These are phyloP conservation scores for Hedya salicella DNA, from an alignment of 2,888 invertebrate species.

Conservation along the genomic window DNA sequence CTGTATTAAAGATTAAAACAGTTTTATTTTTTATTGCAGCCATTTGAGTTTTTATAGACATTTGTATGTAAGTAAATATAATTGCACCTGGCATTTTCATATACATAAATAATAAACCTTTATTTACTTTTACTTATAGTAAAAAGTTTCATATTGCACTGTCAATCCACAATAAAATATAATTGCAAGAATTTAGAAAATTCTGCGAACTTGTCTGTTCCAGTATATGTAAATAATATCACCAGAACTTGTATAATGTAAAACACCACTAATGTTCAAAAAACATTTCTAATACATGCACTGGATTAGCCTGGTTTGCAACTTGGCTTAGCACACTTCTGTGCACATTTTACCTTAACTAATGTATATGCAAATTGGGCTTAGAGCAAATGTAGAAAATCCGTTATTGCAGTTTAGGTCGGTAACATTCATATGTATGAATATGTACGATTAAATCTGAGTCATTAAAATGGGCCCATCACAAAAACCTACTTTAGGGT, in stretches of 20 bases:
- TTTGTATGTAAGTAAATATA: conserved; percentile 50
- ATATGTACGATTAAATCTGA: conserved; percentile 24
- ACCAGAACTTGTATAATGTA: conserved; percentile 39
- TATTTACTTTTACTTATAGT: conserved; percentile 76
- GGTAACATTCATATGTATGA: conserved; percentile 30
- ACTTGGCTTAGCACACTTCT: conserved; percentile 38
- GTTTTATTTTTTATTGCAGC: conserved; percentile 52
- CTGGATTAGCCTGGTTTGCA: conserved; percentile 30
- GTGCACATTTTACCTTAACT: conserved; percentile 33
- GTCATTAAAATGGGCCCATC: conserved; percentile 20
- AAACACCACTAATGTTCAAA: conserved; percentile 28
- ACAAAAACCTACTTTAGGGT: conserved; percentile 21
- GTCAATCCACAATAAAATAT: conserved; percentile 65
- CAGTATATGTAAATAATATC: conserved; percentile 40
- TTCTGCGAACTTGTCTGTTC: conserved; percentile 46
- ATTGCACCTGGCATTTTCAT: conserved; percentile 72
- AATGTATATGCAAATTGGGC: conserved; percentile 34
- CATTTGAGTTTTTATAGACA: conserved; percentile 47
- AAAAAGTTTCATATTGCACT: conserved; percentile 81
- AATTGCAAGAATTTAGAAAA: conserved; percentile 59
- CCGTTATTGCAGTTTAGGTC: conserved; percentile 34
- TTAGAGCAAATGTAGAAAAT: conserved; percentile 38
- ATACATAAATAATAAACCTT: conserved; percentile 58
- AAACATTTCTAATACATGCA: conserved; percentile 30
- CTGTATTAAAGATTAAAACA: conserved; percentile 46